Base-by-base conservation (phyloP, 1,140 invertebrate genomes). In the Streblospio benedicti region DNA sequence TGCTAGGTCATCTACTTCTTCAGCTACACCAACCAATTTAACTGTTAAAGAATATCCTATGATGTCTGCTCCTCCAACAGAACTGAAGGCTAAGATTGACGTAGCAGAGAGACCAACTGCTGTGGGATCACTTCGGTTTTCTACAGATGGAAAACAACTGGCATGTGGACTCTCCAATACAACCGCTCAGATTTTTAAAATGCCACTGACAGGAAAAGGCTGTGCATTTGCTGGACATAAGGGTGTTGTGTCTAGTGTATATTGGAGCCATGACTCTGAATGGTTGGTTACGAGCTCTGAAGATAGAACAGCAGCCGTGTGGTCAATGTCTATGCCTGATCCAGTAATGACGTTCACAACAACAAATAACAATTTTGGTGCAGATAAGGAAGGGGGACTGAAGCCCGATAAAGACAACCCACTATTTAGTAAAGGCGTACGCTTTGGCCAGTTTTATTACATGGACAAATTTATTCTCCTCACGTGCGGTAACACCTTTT, bases 391-490 rank as follows among this genome's bases (percentile, higher is more conserved):
- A 6, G 55, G 60, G 6, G 57, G 59, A 47, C 43, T 57, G 56
- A 72, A 65, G 45, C 58, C 60, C 20, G 44, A 58, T 20, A 67
- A 67, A 61, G 67, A 64, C n/a, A 71, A 69, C 61, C 50, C 57
- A 12, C 38, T 50, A 1, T 76, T 72, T 47, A 54, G 53, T 18
- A 74, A 74, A 52, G 71, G 71, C 58, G 64, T 79, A 6, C 68
- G 65, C 12, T 63, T 65, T 66, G 72, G 67, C 16, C 73, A 75
- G 63, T 80, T 80, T 66, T 80, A 73, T 60, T 80, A 77, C 59
- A 69, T 79, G 67, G 78, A 80, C 60, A 74, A 75, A 51, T 80
- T 80, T 63, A 68, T 80, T 12, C 47, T 80, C 4, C 14, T 76
- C 30, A 65, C 72, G 28, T 66, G 65, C 47, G 75, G 73, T 31